Conservation (phyloP, 2,888 invertebrate genomes). For the Campoplex capitator region DNA sequence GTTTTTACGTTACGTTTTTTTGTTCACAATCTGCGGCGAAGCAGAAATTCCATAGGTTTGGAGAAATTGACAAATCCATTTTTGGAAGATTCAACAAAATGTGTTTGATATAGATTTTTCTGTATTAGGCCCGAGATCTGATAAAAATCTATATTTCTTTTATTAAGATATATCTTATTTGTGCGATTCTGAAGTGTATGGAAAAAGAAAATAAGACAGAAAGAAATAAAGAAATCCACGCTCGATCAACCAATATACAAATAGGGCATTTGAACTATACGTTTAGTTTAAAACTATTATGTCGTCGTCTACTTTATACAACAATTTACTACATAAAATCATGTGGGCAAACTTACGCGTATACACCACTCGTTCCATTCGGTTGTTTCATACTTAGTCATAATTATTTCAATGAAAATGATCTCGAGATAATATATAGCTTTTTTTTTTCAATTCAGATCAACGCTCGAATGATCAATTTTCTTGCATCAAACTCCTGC, state of each 20-base stretch:
- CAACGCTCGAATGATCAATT: slow-evolving; percentile 21
- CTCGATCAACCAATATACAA: slow-evolving; percentile 76
- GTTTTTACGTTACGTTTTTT: not conserved
- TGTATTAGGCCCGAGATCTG: slow-evolving; percentile 76
- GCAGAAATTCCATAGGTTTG: not conserved
- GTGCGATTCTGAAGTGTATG: slow-evolving; percentile 56
- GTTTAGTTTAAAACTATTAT: slow-evolving; percentile 75
- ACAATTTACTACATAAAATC: slow-evolving; percentile 76
- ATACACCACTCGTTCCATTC: slow-evolving; percentile 76
- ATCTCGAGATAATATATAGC: slow-evolving; percentile 5
- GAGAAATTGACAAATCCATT: slow-evolving; percentile 1
- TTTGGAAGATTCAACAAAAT: not conserved
- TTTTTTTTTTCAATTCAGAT: not conserved
- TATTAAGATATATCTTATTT: slow-evolving; percentile 59
- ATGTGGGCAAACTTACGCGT: slow-evolving; percentile 72
- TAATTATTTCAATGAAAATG: slow-evolving; percentile 11
- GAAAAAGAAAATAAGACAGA: slow-evolving; percentile 26
- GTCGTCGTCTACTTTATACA: slow-evolving; percentile 80
- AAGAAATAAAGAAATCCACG: slow-evolving; percentile 22
- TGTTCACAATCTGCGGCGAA: not conserved
- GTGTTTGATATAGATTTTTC: slow-evolving; percentile 64
- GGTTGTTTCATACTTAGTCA: slow-evolving; percentile 68
- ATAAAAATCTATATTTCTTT: slow-evolving; percentile 70
- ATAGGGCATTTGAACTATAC: slow-evolving; percentile 75
- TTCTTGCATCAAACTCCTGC: not conserved